Conservation (phyloP, 2,797 vertebrate genomes). For the Hafferia zeledoni region DNA sequence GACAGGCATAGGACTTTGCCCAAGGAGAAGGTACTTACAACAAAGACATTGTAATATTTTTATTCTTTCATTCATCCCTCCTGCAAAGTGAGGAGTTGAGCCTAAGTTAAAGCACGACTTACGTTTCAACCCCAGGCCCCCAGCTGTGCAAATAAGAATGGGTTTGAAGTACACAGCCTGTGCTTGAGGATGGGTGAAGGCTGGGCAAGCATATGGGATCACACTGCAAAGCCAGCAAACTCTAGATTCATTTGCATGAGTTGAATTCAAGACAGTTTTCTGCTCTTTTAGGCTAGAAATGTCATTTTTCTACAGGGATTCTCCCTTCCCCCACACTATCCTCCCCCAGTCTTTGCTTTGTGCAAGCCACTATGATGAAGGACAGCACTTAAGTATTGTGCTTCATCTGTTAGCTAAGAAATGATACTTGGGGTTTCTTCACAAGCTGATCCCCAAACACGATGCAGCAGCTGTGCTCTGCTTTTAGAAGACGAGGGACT, state of each 20-base stretch:
- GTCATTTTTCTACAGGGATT: neutral
- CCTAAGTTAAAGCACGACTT: conserved; percentile 31
- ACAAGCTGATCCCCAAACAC: neutral
- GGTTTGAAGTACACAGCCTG: conserved; percentile 21
- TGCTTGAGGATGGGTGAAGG: neutral
- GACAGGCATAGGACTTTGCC: neutral
- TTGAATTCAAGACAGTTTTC: neutral
- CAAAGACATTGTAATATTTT: neutral
- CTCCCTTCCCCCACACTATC: neutral
- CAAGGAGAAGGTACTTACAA: neutral
- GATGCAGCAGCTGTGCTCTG: neutral
- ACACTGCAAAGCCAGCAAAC: neutral
- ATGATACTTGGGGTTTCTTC: neutral
- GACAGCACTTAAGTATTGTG: neutral
- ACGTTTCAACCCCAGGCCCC: neutral
- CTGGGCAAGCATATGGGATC: neutral
- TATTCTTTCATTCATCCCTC: neutral
- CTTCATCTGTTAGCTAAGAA: neutral
- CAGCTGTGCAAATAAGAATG: conserved; percentile 57
- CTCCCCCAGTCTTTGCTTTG: neutral
- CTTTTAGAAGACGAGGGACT: neutral
- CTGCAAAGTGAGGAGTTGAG: neutral
- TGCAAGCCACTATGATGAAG: neutral
- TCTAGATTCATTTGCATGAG: neutral
- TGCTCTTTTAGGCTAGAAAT: neutral